Percentiles rank a stretch among this genome's conserved stretches.
These are phyloP conservation scores for Columba janthina DNA, from an alignment of 2,113 vertebrate species.

Conservation along the genomic window DNA sequence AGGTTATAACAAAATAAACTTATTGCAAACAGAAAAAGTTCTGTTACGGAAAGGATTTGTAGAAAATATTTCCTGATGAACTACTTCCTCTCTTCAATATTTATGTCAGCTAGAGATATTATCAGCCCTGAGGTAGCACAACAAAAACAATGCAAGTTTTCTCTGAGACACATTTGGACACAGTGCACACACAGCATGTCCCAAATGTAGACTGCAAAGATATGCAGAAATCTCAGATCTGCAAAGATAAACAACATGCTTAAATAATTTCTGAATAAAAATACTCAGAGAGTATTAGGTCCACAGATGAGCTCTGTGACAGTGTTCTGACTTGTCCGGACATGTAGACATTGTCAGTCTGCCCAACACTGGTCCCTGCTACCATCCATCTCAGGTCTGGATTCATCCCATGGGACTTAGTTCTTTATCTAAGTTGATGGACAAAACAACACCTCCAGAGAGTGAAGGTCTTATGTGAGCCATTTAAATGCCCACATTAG, in stretches of 20 bases:
- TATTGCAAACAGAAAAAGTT: background rate
- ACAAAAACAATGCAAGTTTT: background rate
- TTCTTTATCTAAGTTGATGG: background rate
- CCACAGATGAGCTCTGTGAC: background rate
- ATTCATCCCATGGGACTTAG: background rate
- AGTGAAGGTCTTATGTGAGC: background rate
- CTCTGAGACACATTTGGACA: background rate
- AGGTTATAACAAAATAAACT: background rate
- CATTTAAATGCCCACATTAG: background rate
- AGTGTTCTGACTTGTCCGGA: background rate
- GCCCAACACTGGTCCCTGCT: background rate
- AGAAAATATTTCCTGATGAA: background rate
- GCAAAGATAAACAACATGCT: background rate
- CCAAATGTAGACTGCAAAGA: background rate
- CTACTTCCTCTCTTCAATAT: background rate
- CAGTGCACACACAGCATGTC: background rate
- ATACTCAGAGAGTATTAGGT: background rate
- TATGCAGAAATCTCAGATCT: background rate
- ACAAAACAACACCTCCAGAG: background rate
- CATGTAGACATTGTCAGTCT: background rate
- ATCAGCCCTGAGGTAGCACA: background rate
- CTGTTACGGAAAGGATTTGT: background rate
- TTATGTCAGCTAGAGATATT: background rate
- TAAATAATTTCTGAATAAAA: background rate
- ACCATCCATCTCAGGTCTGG: background rate